Conservation (phyloP, 2,113 vertebrate species). For the Prunella fulvescens region DNA sequence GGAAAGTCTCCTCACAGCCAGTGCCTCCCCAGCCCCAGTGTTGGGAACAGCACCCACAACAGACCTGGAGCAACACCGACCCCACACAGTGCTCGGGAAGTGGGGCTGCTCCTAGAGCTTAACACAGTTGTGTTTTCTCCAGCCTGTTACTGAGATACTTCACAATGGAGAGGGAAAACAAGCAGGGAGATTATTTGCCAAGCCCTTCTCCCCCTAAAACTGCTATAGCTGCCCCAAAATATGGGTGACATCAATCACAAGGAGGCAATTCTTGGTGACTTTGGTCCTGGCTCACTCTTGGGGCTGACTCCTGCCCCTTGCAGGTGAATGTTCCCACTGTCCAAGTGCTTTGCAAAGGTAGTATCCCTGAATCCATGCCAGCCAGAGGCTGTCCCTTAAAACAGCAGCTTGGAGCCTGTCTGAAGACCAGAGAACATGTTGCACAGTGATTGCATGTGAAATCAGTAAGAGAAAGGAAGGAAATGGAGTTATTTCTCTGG, state of each 20-base stretch:
- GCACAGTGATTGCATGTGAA: neutral
- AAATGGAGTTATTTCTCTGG: neutral
- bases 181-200: neutral
- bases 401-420: neutral
- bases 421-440: neutral
- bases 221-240: neutral
- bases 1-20: neutral
- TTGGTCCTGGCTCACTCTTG: neutral
- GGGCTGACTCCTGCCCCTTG: neutral
- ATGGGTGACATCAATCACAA: neutral
- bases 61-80: neutral
- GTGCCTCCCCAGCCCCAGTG: neutral
- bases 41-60: neutral
- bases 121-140: neutral
- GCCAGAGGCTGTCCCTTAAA: neutral
- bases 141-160: neutral
- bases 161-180: neutral
- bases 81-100: neutral
- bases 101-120: neutral
- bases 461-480: neutral
- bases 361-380: neutral
- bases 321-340: neutral
- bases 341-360: neutral
- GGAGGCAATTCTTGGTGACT: neutral
- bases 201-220: neutral